Percentiles rank a stretch among this genome's conserved stretches.
These are phyloP conservation scores for Callorhinus ursinus DNA, from an alignment of 2,113 vertebrate genomes.

Conservation along the genomic window DNA sequence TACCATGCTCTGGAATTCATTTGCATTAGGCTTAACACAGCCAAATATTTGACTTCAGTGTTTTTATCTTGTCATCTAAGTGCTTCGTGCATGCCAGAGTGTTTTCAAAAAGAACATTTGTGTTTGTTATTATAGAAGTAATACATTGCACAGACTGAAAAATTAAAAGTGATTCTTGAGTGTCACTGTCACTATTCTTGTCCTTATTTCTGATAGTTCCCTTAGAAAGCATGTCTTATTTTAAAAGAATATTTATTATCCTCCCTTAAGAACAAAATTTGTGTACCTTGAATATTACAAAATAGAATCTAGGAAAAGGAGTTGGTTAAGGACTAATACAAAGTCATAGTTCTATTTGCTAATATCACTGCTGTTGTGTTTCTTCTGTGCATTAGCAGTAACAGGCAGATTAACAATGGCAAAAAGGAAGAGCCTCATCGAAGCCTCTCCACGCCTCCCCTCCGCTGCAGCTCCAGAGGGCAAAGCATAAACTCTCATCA, in stretches of 20 bases:
- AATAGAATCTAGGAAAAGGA: background rate
- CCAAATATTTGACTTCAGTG: background rate
- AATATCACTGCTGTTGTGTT: background rate
- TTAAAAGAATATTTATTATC: background rate
- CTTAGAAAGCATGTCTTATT: background rate
- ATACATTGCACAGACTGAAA: background rate
- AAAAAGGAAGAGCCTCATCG: constrained; percentile 59
- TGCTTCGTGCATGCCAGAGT: background rate
- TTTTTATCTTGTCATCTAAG: background rate
- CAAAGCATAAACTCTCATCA: constrained; percentile 50
- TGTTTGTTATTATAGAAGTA: background rate
- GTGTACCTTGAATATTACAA: background rate
- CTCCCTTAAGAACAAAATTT: background rate
- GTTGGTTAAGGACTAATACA: fast-evolving
- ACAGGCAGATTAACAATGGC: background rate
- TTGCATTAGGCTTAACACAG: background rate
- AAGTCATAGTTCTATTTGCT: background rate
- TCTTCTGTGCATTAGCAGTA: constrained; percentile 77
- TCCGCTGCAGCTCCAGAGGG: constrained; percentile 76
- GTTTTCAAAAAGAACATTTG: background rate
- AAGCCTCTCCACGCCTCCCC: constrained; percentile 77
- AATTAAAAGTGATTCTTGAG: background rate
- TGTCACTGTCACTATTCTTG: background rate
- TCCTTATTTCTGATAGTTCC: background rate
- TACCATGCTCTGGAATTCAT: background rate